Percentiles rank a stretch among this genome's conserved stretches.
These are phyloP conservation scores for Falcaria lacertinaria DNA, from an alignment of 2,888 invertebrate species.

Conservation along the genomic window DNA sequence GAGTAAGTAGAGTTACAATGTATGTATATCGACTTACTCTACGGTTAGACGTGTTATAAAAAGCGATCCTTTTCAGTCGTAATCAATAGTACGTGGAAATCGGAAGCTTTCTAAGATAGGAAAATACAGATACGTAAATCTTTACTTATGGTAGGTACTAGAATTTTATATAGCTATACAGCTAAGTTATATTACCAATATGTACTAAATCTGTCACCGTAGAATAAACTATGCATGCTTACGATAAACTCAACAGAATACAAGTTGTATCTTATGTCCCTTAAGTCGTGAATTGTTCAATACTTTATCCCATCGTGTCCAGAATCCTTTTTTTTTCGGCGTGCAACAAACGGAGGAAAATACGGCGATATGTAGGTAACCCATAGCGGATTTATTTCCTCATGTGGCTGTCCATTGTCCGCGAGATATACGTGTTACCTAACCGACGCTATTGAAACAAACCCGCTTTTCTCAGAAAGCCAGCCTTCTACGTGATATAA, in stretches of 20 bases:
- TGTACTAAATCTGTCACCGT: not conserved
- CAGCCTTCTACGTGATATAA: constrained; percentile 41
- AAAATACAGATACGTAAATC: not conserved
- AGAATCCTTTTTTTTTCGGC: constrained; percentile 8
- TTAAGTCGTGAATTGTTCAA: constrained; percentile 22
- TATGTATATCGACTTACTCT: no score
- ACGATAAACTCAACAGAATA: not conserved
- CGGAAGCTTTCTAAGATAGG: not conserved
- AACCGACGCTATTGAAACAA: constrained; percentile 38
- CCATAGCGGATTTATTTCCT: not conserved
- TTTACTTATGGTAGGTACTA: not conserved
- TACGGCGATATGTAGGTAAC: not conserved
- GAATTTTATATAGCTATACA: not conserved
- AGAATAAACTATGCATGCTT: not conserved
- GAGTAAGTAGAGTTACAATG: no score
- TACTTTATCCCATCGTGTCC: constrained; percentile 29
- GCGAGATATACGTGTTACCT: constrained; percentile 42
- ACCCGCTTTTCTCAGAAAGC: constrained; percentile 45
- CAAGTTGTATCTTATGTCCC: not conserved
- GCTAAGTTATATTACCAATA: not conserved
- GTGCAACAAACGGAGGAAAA: not conserved
- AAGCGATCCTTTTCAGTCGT: no score
- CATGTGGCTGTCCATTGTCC: constrained; percentile 21
- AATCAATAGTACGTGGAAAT: no score
- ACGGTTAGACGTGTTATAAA: no score